Percentiles rank a stretch among this genome's conserved stretches.
Evolutionary conservation across 2,888 invertebrate genomes (phyloP).

Genomic region (Priapulus caudatus): DNA sequence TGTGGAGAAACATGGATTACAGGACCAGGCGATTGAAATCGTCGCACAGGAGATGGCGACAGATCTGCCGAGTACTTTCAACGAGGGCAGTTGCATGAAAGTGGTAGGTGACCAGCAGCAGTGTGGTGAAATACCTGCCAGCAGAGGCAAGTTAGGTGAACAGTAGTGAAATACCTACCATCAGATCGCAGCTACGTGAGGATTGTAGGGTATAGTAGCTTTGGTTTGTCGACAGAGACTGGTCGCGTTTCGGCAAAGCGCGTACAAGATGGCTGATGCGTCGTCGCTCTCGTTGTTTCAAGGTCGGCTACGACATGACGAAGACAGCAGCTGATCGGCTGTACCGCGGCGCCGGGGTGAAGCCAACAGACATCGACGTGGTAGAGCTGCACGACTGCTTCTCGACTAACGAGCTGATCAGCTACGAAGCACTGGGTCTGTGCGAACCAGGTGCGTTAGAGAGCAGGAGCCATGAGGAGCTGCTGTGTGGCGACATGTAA

Average conservation of each 20-base stretch:
- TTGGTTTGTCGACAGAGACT: too few relatives aligned
- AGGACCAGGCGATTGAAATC: conserved; percentile 82
- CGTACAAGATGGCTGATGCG: too few relatives aligned
- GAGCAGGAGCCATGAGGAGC: too few relatives aligned
- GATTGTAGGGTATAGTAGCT: conserved; percentile 4
- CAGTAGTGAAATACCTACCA: too few relatives aligned
- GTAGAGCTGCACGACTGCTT: conserved; percentile 97
- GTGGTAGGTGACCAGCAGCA: conserved; percentile 46
- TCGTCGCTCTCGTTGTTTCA: too few relatives aligned
- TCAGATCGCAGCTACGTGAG: too few relatives aligned
- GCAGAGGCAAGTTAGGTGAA: too few relatives aligned
- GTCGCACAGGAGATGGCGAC: conserved; percentile 93
- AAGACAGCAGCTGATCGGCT: conserved; percentile 56
- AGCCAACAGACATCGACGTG: conserved; percentile 73
- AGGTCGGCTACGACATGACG: conserved; percentile 87
- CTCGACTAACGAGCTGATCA: conserved; percentile 89
- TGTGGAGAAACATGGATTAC: conserved; percentile 58
- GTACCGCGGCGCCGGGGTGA: conserved; percentile 59
- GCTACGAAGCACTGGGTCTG: conserved; percentile 88
- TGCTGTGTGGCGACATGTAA: too few relatives aligned
- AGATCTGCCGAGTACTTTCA: conserved; percentile 72
- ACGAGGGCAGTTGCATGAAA: conserved; percentile 61
- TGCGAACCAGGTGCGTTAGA: conserved; percentile 51
- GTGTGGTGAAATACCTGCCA: too few relatives aligned
- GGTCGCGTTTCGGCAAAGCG: too few relatives aligned